A percentile compares a stretch with the other conserved stretches of the same genome.
phyloP scores from a whole-genome alignment of 2,113 vertebrate genomes.

The Nettapus auritus region DNA sequence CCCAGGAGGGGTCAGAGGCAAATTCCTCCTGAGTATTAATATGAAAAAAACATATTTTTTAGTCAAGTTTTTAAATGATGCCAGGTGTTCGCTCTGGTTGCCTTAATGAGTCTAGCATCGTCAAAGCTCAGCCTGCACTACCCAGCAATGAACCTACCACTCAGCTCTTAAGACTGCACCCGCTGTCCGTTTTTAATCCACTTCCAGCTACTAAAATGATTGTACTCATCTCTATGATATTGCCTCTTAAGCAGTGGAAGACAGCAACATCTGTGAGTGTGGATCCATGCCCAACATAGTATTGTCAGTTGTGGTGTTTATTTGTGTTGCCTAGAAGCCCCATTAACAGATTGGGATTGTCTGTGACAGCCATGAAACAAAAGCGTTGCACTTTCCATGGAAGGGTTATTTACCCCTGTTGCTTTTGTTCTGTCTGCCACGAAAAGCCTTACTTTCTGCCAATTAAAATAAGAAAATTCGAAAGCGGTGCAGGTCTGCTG shows the following conservation, averaged over 20 bases:
- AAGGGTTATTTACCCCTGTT: background rate
- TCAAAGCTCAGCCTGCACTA: background rate
- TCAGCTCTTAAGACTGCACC: background rate
- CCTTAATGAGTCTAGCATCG: background rate
- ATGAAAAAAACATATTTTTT: background rate
- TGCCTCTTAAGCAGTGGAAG: background rate
- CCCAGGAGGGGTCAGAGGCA: background rate
- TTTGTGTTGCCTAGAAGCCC: slow-evolving; percentile 21
- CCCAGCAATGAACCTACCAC: background rate
- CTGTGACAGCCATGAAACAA: background rate
- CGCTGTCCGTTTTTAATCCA: background rate
- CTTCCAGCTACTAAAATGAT: background rate
- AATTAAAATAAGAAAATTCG: background rate
- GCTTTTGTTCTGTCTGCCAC: background rate
- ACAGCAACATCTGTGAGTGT: background rate
- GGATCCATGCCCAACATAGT: background rate
- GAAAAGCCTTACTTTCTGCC: background rate
- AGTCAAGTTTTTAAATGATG: slow-evolving; percentile 12
- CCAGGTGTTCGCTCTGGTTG: background rate
- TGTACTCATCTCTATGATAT: background rate
- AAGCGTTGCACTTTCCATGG: background rate
- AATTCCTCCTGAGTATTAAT: background rate
- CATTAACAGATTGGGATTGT: background rate
- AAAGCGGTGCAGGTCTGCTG: rapidly evolving
- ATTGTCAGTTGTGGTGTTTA: background rate